phyloP scores from a whole-genome alignment of 2,797 vertebrate genomes.

The Lepus oiostolus region DNA sequence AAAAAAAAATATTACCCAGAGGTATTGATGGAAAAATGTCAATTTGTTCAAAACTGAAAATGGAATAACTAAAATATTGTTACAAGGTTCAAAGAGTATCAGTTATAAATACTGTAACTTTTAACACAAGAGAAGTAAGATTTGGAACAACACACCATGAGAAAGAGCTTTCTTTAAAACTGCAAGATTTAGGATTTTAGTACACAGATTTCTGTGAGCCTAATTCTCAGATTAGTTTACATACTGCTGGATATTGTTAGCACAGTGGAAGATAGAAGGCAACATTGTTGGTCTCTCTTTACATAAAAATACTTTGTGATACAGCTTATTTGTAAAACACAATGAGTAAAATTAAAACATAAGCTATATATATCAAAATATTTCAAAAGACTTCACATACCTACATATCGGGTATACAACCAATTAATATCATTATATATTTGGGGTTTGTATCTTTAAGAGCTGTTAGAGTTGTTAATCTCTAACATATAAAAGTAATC shows the following conservation, averaged over 20 bases:
- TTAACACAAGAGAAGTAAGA: conserved; percentile 28
- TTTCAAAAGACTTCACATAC: background rate
- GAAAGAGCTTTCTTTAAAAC: conserved; percentile 44
- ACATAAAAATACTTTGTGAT: background rate
- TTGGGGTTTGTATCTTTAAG: background rate
- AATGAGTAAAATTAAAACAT: background rate
- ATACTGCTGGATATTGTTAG: background rate
- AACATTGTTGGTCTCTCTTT: conserved; percentile 26
- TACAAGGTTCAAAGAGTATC: conserved; percentile 51
- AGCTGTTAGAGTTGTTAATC: background rate
- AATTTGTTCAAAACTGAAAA: conserved; percentile 68
- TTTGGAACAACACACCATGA: conserved; percentile 25
- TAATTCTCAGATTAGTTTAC: conserved; percentile 21
- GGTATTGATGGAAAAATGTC: conserved; percentile 71
- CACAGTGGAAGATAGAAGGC: background rate
- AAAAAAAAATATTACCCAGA: conserved; percentile 22
- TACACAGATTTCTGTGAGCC: conserved; percentile 33
- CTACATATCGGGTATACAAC: background rate
- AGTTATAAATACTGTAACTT: conserved; percentile 29
- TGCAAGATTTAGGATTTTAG: conserved; percentile 17
- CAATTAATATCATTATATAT: background rate
- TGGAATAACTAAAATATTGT: conserved; percentile 44
- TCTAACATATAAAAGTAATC: background rate
- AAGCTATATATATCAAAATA: background rate
- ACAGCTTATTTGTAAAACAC: conserved; percentile 40